Evolutionary conservation across 2,888 invertebrate genomes (phyloP).

Genomic region (Diadegma fenestrale): DNA sequence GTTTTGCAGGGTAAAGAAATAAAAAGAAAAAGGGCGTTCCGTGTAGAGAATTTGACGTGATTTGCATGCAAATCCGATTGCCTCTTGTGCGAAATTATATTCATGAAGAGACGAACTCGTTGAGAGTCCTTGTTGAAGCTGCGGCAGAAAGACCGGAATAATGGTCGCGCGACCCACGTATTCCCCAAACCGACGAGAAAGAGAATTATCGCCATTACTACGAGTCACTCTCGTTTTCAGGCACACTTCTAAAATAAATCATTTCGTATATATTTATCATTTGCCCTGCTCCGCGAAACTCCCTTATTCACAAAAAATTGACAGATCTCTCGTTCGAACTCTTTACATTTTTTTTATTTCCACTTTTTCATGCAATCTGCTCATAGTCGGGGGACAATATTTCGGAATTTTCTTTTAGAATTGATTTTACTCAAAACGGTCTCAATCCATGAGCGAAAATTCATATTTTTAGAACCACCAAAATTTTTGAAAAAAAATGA

Average conservation of each 20-base stretch:
- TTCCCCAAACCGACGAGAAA: slow-evolving; percentile 16
- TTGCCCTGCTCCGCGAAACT: background rate
- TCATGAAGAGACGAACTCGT: slow-evolving; percentile 58
- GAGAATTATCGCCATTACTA: slow-evolving; percentile 38
- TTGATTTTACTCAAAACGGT: background rate
- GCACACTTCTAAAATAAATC: slow-evolving; percentile 1
- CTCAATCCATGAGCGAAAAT: background rate
- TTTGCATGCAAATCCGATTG: slow-evolving; percentile 71
- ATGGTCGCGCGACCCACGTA: slow-evolving; percentile 18
- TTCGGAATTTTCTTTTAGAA: background rate
- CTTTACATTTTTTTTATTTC: background rate
- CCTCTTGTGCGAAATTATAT: slow-evolving; percentile 65
- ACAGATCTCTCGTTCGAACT: background rate
- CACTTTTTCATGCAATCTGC: background rate
- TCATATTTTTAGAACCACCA: too few species aligned
- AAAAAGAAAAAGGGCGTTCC: slow-evolving; percentile 29
- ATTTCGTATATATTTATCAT: slow-evolving; percentile 7
- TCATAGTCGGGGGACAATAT: background rate
- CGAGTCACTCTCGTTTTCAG: slow-evolving; percentile 37
- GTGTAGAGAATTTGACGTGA: slow-evolving; percentile 64
- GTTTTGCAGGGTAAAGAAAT: slow-evolving; percentile 10
- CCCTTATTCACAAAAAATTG: background rate
- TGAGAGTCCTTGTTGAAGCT: slow-evolving; percentile 27
- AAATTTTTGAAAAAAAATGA: background rate
- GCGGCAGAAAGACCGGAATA: slow-evolving; percentile 16